A percentile compares a stretch with the other conserved stretches of the same genome.
Conservation (phyloP, 2,113 vertebrate genomes). For the Thermophis baileyi region DNA sequence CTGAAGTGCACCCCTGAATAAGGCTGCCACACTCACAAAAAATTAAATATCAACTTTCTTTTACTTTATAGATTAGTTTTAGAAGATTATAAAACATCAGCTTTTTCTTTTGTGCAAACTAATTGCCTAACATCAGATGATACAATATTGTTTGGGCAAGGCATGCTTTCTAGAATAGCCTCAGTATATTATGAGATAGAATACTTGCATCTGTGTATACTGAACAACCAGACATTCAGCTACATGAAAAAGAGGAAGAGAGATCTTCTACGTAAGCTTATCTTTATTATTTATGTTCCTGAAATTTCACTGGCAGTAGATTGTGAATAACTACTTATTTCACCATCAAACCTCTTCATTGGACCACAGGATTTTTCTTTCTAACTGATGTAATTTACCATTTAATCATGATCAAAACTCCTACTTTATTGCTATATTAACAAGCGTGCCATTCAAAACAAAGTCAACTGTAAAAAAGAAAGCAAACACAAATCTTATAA, state of each 20-base stretch:
- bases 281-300: background rate
- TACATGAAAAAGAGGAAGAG: background rate
- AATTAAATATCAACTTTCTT: background rate
- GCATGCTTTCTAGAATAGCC: background rate
- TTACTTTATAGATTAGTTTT: background rate
- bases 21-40: background rate
- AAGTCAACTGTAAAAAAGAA: background rate
- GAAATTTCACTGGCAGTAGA: background rate
- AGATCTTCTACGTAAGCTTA: background rate
- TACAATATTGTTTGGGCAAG: background rate
- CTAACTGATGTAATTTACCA: background rate
- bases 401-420: constrained; percentile 5
- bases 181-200: background rate
- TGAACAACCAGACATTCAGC: constrained; percentile 7
- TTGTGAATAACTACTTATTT: constrained; percentile 1
- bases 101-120: background rate
- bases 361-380: constrained; percentile 10
- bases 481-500: background rate
- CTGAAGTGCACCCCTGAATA: background rate
- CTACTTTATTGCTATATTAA: constrained; percentile 21
- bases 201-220: background rate
- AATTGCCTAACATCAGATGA: background rate
- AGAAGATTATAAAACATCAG: background rate
- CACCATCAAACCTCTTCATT: background rate
- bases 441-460: background rate